These are phyloP conservation scores for Eulemur rubriventer DNA, from an alignment of 2,797 vertebrate genomes.

Conservation along the genomic window DNA sequence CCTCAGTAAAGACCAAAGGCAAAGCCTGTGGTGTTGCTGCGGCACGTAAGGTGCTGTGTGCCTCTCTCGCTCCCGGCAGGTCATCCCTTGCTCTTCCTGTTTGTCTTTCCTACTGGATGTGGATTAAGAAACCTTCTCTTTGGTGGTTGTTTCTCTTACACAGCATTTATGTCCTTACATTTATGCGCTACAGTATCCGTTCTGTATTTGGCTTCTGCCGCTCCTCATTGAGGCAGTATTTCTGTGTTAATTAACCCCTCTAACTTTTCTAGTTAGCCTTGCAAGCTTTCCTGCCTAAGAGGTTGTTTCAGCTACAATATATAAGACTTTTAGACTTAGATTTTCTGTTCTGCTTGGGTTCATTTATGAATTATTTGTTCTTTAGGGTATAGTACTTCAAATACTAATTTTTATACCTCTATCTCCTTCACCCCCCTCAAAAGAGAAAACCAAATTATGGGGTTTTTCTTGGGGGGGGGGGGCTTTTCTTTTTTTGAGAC, in stretches of 20 bases:
- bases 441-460: neutral
- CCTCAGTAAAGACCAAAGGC: neutral
- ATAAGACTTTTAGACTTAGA: neutral
- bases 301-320: neutral
- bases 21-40: rapidly evolving
- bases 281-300: neutral
- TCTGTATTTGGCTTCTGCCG: neutral
- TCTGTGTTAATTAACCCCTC: neutral
- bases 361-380: neutral
- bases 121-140: neutral
- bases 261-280: neutral
- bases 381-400: neutral
- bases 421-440: neutral
- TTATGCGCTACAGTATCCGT: neutral
- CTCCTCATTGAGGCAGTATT: neutral
- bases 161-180: neutral
- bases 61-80: neutral
- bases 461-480: too few species aligned
- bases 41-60: rapidly evolving
- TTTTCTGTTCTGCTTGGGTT: neutral
- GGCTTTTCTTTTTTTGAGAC: neutral
- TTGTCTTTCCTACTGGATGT: neutral
- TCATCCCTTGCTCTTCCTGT: neutral
- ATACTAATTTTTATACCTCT: neutral
- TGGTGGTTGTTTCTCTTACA: neutral